These are phyloP conservation scores for Danaus plexippus DNA, from an alignment of 1,140 invertebrate species.

Conservation along the genomic window DNA sequence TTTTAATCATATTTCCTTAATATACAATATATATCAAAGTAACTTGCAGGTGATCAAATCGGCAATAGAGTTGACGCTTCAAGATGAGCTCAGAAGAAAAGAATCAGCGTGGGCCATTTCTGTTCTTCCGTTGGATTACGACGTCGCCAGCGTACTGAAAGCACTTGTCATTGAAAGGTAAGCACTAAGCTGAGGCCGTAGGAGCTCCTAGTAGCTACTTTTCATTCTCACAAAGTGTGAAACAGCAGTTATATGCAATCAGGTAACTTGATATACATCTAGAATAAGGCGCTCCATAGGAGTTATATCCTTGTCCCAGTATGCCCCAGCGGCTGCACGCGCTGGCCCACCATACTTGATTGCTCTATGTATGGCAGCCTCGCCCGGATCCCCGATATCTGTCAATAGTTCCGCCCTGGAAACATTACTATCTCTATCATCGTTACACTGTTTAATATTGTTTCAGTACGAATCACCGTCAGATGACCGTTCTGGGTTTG, in stretches of 20 bases:
- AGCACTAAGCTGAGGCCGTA: background rate
- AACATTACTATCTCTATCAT: background rate
- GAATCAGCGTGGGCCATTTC: constrained; percentile 43
- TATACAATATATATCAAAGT: constrained; percentile 5
- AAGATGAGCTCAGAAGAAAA: constrained; percentile 32
- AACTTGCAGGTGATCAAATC: constrained; percentile 39
- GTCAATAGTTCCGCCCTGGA: too few relatives aligned
- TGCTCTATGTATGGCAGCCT: too few relatives aligned
- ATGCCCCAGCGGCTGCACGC: too few relatives aligned
- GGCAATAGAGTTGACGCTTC: constrained; percentile 36
- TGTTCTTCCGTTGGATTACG: constrained; percentile 35
- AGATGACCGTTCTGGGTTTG: constrained; percentile 43
- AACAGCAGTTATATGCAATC: too few relatives aligned
- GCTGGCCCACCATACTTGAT: too few relatives aligned
- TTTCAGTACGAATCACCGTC: constrained; percentile 41
- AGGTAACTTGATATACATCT: too few relatives aligned
- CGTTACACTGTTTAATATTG: background rate
- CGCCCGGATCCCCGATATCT: too few relatives aligned
- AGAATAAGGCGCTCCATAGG: too few relatives aligned
- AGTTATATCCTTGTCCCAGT: too few relatives aligned
- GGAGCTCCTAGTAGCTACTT: too few relatives aligned
- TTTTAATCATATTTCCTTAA: background rate
- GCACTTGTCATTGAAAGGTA: constrained; percentile 51
- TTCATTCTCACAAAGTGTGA: too few relatives aligned
- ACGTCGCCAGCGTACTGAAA: constrained; percentile 41